These are phyloP conservation scores for Yoshiicerus persimilis DNA, from an alignment of 1,140 invertebrate genomes.

Conservation along the genomic window DNA sequence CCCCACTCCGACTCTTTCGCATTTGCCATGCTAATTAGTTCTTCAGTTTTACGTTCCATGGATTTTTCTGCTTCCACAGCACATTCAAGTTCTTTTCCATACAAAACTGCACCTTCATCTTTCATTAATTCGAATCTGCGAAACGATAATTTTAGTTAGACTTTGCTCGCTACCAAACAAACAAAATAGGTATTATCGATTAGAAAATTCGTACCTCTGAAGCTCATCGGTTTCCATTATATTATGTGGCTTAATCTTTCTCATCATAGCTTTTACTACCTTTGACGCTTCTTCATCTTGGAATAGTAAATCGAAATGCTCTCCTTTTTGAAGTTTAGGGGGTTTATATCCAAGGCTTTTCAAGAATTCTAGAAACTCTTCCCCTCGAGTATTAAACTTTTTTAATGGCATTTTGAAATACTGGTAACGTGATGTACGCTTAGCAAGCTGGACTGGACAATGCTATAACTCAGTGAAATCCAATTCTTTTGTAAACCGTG, in stretches of 20 bases:
- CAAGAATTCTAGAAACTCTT: constrained; percentile 37
- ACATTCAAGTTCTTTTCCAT: constrained; percentile 21
- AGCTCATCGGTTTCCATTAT: not conserved
- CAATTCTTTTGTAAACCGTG: too few relatives aligned
- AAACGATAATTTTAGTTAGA: too few relatives aligned
- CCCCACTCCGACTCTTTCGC: not conserved
- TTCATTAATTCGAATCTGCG: constrained; percentile 8
- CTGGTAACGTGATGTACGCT: not conserved
- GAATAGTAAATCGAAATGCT: constrained; percentile 45
- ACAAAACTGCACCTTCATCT: not conserved
- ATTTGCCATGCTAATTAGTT: not conserved
- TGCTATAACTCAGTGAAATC: not conserved
- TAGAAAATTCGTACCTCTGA: not conserved
- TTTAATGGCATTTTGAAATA: not conserved
- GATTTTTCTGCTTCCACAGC: not conserved
- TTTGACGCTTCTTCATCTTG: constrained; percentile 36
- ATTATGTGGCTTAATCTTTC: constrained; percentile 23
- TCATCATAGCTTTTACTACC: constrained; percentile 27
- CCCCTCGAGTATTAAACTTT: constrained; percentile 16
- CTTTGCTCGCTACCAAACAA: too few relatives aligned
- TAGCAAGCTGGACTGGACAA: not conserved
- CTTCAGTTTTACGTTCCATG: not conserved
- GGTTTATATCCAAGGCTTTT: constrained; percentile 32
- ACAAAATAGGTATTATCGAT: not conserved
- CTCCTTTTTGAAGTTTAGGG: constrained; percentile 7